Evolutionary conservation across 1,140 invertebrate genomes (phyloP), one percentile per base, ranked within the genome.

Genomic region (Halotydeus destructor): DNA sequence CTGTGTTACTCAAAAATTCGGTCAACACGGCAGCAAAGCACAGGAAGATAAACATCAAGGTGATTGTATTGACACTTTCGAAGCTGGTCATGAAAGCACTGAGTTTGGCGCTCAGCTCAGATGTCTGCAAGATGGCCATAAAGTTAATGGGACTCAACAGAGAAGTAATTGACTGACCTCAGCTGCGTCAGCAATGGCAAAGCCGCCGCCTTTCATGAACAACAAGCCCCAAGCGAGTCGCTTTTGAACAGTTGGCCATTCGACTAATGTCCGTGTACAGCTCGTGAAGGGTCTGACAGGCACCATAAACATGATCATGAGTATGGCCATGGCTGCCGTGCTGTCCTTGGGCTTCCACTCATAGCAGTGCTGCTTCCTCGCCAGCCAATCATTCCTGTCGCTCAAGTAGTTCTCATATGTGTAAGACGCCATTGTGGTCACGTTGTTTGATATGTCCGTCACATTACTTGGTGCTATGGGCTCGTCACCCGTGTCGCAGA

Each of bases 101-200:
- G n/a, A n/a, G n/a, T n/a, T n/a, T n/a, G n/a, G n/a, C n/a, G n/a
- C n/a, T n/a, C n/a, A n/a, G n/a, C n/a, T n/a, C n/a, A n/a, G n/a
- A n/a, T n/a, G n/a, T n/a, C n/a, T n/a, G n/a, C n/a, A n/a, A n/a
- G n/a, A n/a, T n/a, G n/a, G n/a, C n/a, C n/a, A n/a, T n/a, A n/a
- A n/a, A n/a, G n/a, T n/a, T n/a, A n/a, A n/a, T n/a, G n/a, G n/a
- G n/a, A n/a, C n/a, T n/a, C n/a, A n/a, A n/a, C n/a, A n/a, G n/a
- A n/a, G n/a, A n/a, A n/a, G n/a, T n/a, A n/a, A n/a, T n/a, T n/a
- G n/a, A 0, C 44, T 49, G 49, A 61, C 60, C 49, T 76, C 72
- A 49, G 76, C 77, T 35, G 75, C 82, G 36, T 78, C 70, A 1
- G 84, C 83, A 19, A 91, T 64, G 0, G 84, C 81, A 57, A 88